phyloP scores from a whole-genome alignment of 23 tunicate genomes.

The Phallusia fumigata region DNA sequence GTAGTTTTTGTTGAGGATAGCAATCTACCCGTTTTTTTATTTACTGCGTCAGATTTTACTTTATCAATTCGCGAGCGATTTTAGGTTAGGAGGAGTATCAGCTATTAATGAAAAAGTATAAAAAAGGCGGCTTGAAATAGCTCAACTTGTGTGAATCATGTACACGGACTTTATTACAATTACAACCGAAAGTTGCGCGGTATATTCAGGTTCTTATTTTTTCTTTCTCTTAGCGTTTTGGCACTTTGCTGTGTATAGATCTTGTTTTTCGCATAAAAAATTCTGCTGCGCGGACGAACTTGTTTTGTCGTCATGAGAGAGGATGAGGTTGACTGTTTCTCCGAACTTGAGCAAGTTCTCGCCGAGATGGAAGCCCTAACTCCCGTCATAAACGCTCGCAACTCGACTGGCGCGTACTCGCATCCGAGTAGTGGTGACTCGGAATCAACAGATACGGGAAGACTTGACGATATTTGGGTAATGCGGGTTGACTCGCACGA shows the following conservation, averaged over 20 bases:
- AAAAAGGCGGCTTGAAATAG: too few species aligned
- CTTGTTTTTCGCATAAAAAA: neutral
- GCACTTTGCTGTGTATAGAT: neutral
- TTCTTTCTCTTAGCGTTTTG: too few species aligned
- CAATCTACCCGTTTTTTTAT: too few species aligned
- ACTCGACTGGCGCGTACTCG: neutral
- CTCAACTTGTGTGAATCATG: too few species aligned
- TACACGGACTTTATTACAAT: too few species aligned
- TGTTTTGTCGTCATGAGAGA: constrained; percentile 31
- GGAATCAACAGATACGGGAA: neutral
- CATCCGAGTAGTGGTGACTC: constrained; percentile 4
- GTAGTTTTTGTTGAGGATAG: too few species aligned
- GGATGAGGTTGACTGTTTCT: constrained; percentile 24
- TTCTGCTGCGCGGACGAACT: neutral
- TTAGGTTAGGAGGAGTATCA: too few species aligned
- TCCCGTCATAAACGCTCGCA: constrained; percentile 6
- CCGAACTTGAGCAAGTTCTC: constrained; percentile 49
- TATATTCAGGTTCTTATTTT: too few species aligned
- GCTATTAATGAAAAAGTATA: too few species aligned
- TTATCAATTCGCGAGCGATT: too few species aligned
- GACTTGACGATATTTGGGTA: constrained; percentile 37
- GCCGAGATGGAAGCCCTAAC: constrained; percentile 69
- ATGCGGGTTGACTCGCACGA: constrained; percentile 28
- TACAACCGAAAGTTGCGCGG: too few species aligned
- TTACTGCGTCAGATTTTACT: too few species aligned